Base-by-base conservation (phyloP, 2,113 vertebrate species). In the Mustelus asterias region DNA sequence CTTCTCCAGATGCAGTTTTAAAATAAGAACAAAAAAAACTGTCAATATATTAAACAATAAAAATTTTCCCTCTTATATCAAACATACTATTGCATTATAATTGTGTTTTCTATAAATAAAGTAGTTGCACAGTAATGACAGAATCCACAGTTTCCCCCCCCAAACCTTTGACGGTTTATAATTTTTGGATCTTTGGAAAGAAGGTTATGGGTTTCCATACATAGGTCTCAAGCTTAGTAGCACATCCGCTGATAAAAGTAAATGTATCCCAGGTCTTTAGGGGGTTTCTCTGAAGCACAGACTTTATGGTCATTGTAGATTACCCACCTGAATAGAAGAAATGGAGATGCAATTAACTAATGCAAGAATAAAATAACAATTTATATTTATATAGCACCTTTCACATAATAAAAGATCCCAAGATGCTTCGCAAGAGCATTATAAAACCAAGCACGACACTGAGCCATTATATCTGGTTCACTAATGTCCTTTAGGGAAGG, bases 241-340 rank as follows among this genome's bases (percentile, higher is more conserved):
- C 98, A 98, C 97, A 99, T 98, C 96, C 99, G 98, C 96, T 97
- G 99, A 97, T 99, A 99, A 98, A 99, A 99, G 98, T 99, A 99
- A 97, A 99, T 97, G 97, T 99, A 99, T 96, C 99, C 99, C 97
- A 99, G 98, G 97, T 99, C 99, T 98, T 98, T 99, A 88, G 99
- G 99, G 97, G 99, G 99, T 96, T 98, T 98, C 97, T 99, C 99
- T 90, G 99, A 99, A 97, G 99, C 98, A 98, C 98, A 99, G 96
- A 99, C 99, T 98, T 98, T 99, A 97, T 99, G 98, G 98, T 99
- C 99, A 0, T 99, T 99, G 98, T 99, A 99, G 97, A 99, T 99
- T 97, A 99, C 98, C 99, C 99, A 99, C 97, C 99, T 99, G 97
- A 96, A 97, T 97, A 96, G 63, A 96, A 96, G 97, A 97, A 22